These are phyloP conservation scores for Cryptocheilus praepositus DNA, from an alignment of 2,888 invertebrate genomes.

Conservation along the genomic window DNA sequence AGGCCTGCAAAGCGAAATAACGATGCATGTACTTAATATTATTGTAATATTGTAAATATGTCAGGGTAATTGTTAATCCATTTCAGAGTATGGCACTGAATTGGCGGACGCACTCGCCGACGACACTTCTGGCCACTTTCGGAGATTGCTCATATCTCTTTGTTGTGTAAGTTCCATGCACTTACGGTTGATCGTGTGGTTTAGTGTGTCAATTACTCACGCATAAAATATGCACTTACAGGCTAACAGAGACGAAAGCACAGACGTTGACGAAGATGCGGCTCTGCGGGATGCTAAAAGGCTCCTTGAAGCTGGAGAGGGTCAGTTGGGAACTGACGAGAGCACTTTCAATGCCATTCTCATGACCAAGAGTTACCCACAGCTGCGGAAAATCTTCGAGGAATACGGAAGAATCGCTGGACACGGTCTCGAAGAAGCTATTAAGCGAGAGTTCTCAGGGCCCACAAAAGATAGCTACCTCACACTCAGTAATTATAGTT, in stretches of 20 bases:
- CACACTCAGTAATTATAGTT: constrained; percentile 79
- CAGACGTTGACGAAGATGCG: constrained; percentile 81
- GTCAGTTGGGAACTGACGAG: constrained; percentile 88
- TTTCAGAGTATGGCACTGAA: constrained; percentile 84
- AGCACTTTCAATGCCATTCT: constrained; percentile 90
- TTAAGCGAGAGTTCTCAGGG: constrained; percentile 91
- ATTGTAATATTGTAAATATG: not conserved
- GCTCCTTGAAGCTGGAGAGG: constrained; percentile 84
- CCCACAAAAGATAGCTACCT: constrained; percentile 84
- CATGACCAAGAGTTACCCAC: constrained; percentile 86
- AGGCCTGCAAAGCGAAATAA: not conserved
- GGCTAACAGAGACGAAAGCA: constrained; percentile 87
- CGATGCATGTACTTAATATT: not conserved
- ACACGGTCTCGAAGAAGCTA: constrained; percentile 86
- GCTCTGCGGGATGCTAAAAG: constrained; percentile 90
- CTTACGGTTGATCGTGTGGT: not conserved
- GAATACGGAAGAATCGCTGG: constrained; percentile 88
- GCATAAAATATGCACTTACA: constrained; percentile 28
- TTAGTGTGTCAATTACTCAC: constrained; percentile 11
- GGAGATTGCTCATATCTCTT: constrained; percentile 89
- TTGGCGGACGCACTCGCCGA: constrained; percentile 89
- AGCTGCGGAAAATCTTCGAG: constrained; percentile 80
- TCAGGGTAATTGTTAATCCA: not conserved
- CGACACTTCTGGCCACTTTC: constrained; percentile 94
- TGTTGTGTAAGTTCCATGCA: constrained; percentile 76